Conservation (phyloP, 2,797 vertebrate species). For the Babyrousa celebensis region DNA sequence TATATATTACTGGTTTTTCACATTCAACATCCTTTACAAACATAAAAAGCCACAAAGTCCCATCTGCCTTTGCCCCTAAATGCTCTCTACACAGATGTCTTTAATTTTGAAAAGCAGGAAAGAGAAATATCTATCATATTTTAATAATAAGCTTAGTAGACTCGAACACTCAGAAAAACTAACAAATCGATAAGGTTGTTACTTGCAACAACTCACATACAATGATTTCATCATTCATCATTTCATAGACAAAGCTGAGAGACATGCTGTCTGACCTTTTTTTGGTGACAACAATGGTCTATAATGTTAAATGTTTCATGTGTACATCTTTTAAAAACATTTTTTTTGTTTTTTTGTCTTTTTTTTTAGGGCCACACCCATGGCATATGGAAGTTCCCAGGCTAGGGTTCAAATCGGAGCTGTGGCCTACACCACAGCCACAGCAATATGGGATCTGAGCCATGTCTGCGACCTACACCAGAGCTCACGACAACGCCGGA, state of each 20-base stretch:
- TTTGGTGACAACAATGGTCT: not conserved
- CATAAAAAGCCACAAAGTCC: not conserved
- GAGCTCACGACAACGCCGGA: no score
- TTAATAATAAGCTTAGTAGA: constrained; percentile 51
- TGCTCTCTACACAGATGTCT: not conserved
- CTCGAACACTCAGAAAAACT: constrained; percentile 42
- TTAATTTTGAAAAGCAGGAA: constrained; percentile 29
- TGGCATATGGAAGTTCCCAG: no score
- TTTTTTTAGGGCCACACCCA: no score
- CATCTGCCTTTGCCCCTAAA: not conserved
- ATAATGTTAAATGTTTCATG: not conserved
- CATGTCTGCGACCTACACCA: no score
- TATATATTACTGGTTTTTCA: constrained; percentile 7
- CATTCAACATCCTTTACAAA: constrained; percentile 60
- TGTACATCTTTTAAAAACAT: not conserved
- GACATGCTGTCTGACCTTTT: not conserved
- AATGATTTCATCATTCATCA: constrained; percentile 26
- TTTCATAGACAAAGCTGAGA: constrained; percentile 28
- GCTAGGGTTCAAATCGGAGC: no score
- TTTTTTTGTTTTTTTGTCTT: no score
- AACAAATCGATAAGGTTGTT: not conserved
- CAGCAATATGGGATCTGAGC: no score
- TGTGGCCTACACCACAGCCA: no score
- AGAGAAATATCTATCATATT: constrained; percentile 26
- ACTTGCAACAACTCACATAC: not conserved